Evolutionary conservation across 2,113 vertebrate species (phyloP).

Genomic region (Harpagus bidentatus): DNA sequence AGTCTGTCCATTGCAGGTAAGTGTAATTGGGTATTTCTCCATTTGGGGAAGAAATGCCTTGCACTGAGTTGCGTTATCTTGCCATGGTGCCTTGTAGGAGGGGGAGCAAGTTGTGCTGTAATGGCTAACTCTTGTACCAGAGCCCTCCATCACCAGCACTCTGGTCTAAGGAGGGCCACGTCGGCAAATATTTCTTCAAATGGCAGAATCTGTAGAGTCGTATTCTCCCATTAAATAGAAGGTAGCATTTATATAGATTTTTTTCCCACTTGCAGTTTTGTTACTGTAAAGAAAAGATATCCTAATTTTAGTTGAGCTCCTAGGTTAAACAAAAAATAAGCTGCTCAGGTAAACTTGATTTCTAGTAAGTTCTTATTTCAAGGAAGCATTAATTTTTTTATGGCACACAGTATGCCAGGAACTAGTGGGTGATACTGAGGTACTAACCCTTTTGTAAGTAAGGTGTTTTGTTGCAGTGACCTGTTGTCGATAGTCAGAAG

Average conservation of each 20-base stretch:
- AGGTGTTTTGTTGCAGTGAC: background rate
- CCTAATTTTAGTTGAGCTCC: background rate
- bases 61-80: background rate
- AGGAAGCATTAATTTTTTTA: background rate
- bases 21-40: background rate
- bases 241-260: background rate
- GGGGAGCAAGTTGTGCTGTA: background rate
- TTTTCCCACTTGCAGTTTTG: background rate
- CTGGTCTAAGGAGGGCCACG: rapidly evolving
- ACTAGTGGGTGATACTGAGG: background rate
- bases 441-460: background rate
- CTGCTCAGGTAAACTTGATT: background rate
- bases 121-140: no score
- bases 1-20: background rate
- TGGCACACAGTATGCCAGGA: background rate
- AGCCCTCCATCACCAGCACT: background rate
- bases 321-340: background rate
- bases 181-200: background rate
- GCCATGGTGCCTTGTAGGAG: background rate
- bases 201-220: background rate
- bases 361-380: background rate
- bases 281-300: background rate
- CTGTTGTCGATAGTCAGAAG: background rate
- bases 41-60: background rate
- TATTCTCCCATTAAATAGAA: background rate